Evolutionary conservation across 2,888 invertebrate genomes (phyloP).

Genomic region (Pristionchus entomophagus): DNA sequence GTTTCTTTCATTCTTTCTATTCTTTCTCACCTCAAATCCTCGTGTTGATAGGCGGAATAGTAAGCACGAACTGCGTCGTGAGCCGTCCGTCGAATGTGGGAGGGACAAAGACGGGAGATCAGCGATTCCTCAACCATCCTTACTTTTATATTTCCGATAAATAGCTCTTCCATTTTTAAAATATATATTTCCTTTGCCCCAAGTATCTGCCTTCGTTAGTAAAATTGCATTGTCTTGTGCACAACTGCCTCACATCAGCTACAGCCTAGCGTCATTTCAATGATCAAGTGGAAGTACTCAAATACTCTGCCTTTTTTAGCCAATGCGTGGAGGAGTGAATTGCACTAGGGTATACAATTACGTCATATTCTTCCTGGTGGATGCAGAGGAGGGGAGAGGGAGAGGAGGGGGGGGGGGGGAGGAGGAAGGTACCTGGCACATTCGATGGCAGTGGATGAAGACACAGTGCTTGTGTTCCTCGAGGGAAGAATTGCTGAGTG

Average conservation of each 20-base stretch:
- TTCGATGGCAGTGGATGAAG: constrained; percentile 24
- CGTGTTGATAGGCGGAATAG: background rate
- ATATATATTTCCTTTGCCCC: too few species aligned
- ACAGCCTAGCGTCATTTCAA: background rate
- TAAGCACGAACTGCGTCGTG: background rate
- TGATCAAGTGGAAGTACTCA: background rate
- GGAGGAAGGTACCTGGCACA: constrained; percentile 43
- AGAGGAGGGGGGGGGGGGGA: too few species aligned
- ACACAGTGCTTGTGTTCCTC: constrained; percentile 41
- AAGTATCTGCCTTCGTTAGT: too few species aligned
- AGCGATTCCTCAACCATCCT: background rate
- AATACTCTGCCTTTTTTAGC: background rate
- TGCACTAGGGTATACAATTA: background rate
- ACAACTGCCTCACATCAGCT: background rate
- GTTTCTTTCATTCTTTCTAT: too few species aligned
- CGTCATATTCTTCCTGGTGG: background rate
- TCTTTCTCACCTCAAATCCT: constrained; percentile 20
- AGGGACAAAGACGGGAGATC: constrained; percentile 21
- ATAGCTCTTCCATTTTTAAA: too few species aligned
- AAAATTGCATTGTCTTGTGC: too few species aligned
- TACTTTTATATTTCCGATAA: too few species aligned
- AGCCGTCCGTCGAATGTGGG: background rate
- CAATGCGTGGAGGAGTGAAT: background rate
- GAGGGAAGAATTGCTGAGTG: background rate
- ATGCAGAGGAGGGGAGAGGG: too few species aligned